Evolutionary conservation across 2,888 invertebrate species (phyloP), one percentile per base, ranked within the genome.

Genomic region (Agonopterix subpropinquella): DNA sequence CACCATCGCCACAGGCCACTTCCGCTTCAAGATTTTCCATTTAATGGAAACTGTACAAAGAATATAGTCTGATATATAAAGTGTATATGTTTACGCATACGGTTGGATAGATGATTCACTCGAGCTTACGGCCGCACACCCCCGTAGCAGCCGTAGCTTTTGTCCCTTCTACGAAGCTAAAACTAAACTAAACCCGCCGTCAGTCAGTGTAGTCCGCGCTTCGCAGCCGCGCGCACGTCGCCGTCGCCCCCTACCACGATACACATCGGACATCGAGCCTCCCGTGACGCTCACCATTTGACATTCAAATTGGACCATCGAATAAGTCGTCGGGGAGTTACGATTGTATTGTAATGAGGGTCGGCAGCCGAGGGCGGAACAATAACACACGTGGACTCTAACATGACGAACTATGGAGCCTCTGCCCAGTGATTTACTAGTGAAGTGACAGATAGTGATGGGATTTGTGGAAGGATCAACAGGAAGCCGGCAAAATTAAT

Each of bases 401-500:
- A 28, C 28, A 28, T 55, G 50, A 61, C 54, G 54, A 61, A 66
- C 62, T 65, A 71, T 76, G 78, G 70, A 70, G 62, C 70, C 67
- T 64, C 58, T 68, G 55, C 55, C 64, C 58, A 72, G 73, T 66
- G 62, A 56, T 11, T 11, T 11, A 54, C 58, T 59, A 61, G 79
- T 80, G 76, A 69, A 77, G 80, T 80, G 73, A 59, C 64, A 76
- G 75, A 79, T 28, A 28, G 28, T 81, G 79, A 73, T 50, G 64
- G 65, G 62, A 70, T 69, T 58, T 53, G 45, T 58, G 60, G 53
- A 53, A 53, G 62, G 65, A 58, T 61, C 53, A 47, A 54, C 53
- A 47, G 54, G 61, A 68, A 74, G 63, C 65, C 76, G 68, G 67
- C 88, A 87, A 85, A 70, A 88, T 88, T 85, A 87, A 78, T 72